Conservation (phyloP, 1,140 invertebrate species). For the Apis laboriosa region DNA sequence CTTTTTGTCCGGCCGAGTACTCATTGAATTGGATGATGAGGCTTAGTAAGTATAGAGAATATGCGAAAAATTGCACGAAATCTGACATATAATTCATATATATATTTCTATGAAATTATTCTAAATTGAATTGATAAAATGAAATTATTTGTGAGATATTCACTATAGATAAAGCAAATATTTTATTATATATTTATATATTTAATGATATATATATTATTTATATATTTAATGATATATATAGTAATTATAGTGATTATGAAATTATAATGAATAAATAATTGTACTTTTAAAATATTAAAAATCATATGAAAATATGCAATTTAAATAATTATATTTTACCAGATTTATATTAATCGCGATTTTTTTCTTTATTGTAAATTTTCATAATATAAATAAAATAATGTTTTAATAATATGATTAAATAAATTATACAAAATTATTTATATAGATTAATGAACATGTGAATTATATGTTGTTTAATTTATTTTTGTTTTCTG, state of each 20-base stretch:
- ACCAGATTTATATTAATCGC: background rate
- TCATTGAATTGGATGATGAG: conserved; percentile 95
- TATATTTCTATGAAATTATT: background rate
- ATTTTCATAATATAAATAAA: background rate
- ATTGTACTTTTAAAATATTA: background rate
- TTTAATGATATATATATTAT: too few species aligned
- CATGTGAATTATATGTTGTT: background rate
- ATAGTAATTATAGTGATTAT: background rate
- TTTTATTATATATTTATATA: too few species aligned
- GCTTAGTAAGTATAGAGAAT: conserved; percentile 84
- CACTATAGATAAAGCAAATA: background rate
- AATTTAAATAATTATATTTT: conserved; percentile 17
- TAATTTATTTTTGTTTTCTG: background rate
- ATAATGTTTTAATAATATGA: background rate
- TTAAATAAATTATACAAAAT: too few species aligned
- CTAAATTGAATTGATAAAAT: background rate
- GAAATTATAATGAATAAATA: background rate
- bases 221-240: too few species aligned
- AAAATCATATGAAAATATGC: background rate
- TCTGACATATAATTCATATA: background rate
- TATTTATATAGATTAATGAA: background rate
- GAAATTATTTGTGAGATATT: background rate
- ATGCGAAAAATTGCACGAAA: background rate
- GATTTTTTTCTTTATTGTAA: too few species aligned
- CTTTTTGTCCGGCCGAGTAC: conserved; percentile 94